Conservation (phyloP, 2,113 vertebrate species). For the Mesocricetus auratus region DNA sequence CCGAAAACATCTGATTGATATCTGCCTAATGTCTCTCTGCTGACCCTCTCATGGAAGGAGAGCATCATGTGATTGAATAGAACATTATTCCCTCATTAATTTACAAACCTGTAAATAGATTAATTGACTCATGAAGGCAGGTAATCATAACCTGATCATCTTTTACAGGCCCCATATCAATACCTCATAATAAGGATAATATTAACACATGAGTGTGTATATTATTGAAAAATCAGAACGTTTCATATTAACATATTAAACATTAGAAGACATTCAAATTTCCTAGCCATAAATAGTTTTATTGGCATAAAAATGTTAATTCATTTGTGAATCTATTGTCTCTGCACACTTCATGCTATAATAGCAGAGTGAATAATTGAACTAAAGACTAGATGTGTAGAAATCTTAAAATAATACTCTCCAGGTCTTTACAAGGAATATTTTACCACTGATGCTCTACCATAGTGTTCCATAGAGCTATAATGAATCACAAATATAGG, state of each 20-base stretch:
- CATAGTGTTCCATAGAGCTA: background rate
- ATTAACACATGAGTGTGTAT: background rate
- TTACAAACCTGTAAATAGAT: background rate
- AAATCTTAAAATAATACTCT: constrained; percentile 19
- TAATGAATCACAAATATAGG: background rate
- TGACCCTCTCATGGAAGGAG: background rate
- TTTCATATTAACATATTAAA: background rate
- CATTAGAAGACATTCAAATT: constrained; percentile 34
- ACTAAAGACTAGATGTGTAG: background rate
- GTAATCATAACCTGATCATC: background rate
- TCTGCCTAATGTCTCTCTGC: background rate
- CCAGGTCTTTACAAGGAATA: background rate
- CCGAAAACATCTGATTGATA: background rate
- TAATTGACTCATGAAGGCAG: background rate
- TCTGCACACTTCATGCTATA: background rate
- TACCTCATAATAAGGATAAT: background rate
- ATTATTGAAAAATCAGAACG: background rate
- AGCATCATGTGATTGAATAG: background rate
- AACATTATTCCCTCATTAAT: background rate
- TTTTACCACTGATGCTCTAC: background rate
- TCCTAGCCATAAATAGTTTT: constrained; percentile 6
- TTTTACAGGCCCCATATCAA: background rate
- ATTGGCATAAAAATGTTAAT: background rate
- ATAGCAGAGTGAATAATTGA: background rate
- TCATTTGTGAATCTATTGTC: background rate